These are phyloP conservation scores for Smutsia temminckii DNA, from an alignment of 2,797 vertebrate genomes.

Conservation along the genomic window DNA sequence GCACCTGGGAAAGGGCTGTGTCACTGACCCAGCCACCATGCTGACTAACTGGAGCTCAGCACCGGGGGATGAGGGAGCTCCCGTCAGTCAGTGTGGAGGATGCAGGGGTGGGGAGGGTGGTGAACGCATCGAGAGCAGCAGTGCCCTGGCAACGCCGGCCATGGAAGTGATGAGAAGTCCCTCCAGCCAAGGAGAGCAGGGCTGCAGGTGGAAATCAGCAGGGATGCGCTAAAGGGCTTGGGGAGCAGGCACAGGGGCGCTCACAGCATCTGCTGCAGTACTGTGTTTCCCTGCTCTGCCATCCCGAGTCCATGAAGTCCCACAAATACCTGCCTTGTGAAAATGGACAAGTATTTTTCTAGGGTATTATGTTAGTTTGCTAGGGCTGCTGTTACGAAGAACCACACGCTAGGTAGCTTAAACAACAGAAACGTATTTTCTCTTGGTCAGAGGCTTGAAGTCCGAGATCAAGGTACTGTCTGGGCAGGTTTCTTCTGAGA, in stretches of 20 bases:
- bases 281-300: background rate
- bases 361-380: background rate
- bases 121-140: background rate
- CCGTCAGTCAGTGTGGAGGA: background rate
- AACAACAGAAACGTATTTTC: background rate
- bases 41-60: background rate
- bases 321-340: background rate
- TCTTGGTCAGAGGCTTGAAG: background rate
- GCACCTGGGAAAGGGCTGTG: background rate
- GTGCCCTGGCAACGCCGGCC: background rate
- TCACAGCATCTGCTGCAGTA: background rate
- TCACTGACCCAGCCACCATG: background rate
- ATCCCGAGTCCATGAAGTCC: background rate
- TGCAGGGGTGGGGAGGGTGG: background rate
- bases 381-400: background rate
- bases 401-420: background rate
- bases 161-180: background rate
- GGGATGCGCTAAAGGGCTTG: background rate
- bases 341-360: background rate
- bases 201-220: background rate
- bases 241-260: accelerated
- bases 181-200: background rate
- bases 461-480: background rate
- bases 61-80: background rate
- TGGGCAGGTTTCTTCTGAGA: background rate